Base-by-base conservation (phyloP, 1,140 invertebrate species). In the Forficula auricularia region DNA sequence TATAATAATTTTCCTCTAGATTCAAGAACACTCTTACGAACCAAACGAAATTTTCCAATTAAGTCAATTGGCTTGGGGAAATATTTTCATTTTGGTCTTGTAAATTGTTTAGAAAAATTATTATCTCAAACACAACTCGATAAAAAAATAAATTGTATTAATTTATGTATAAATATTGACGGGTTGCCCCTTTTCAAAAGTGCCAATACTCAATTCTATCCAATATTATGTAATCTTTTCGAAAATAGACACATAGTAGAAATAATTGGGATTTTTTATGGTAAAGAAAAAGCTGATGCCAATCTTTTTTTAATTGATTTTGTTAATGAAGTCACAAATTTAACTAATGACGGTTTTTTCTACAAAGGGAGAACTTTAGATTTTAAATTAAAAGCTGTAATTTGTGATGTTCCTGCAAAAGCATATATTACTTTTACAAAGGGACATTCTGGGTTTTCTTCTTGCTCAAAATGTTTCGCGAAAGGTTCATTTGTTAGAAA, bases 181-280 rank as follows among this genome's bases (percentile, higher is more conserved):
- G 51, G 52, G 4, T 33, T 54, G 31, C 47, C 46, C 18, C 19
- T 53, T 19, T 43, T 41, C n/a, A 51, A 51, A 45, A 50, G 48
- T 20, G 44, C 45, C 9, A 19, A 20, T 7, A 38, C 37, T 20
- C 33, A 45, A 36, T 42, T 56, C 9, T 53, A 46, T 42, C 52
- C 52, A 27, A 54, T 56, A 20, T 41, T 56, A 34, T 40, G 48
- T 19, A 30, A 8, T 40, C 39, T 19, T 44, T 14, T 31, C 7
- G 15, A 32, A 12, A 43, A 35, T 9, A 19, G 34, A 6, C n/a
- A n/a, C n/a, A 15, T 22, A 19, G 43, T 45, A 14, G 46, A 51
- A 38, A 18, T 45, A 2, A 45, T 53, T 34, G 52, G 51, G 8
- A 41, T 48, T 30, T 53, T 52, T 41, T 51, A 48, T 43, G 44